Conservation (phyloP, 92 coral and sea anemone genomes). For the Siderastrea siderea region DNA sequence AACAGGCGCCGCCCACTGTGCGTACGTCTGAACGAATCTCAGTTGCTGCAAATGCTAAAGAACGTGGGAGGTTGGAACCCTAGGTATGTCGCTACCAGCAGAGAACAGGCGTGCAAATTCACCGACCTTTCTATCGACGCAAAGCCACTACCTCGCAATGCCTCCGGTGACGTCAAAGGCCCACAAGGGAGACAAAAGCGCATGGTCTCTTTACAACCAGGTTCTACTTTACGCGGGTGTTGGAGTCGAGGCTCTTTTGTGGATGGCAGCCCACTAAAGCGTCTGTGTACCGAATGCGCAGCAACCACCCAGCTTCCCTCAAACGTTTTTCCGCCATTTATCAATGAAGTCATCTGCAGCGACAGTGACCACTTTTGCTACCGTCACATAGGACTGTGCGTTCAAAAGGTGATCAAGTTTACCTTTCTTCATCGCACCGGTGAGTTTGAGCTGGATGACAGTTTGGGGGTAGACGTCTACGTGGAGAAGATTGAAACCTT, state of each 20-base stretch:
- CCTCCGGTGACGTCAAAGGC: not conserved
- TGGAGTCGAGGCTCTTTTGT: slow-evolving; percentile 26
- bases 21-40: slow-evolving; percentile 25
- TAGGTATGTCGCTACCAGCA: slow-evolving; percentile 45
- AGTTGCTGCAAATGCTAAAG: slow-evolving; percentile 18
- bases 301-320: slow-evolving; percentile 37
- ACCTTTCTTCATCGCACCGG: slow-evolving; percentile 36
- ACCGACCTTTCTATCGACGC: slow-evolving; percentile 21
- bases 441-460: not conserved
- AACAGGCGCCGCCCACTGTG: not conserved
- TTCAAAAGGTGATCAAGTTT: slow-evolving; percentile 12
- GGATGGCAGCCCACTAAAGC: not conserved
- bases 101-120: slow-evolving; percentile 32
- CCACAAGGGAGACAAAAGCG: slow-evolving; percentile 13
- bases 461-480: not conserved
- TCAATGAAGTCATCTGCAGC: slow-evolving; percentile 75
- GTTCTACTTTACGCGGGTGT: slow-evolving; percentile 19
- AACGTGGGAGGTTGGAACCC: slow-evolving; percentile 45
- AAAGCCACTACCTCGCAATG: not conserved
- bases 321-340: slow-evolving; percentile 51
- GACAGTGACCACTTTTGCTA: slow-evolving; percentile 10
- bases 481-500: not conserved
- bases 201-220: not conserved
- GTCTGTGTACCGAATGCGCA: slow-evolving; percentile 71
- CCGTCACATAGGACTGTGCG: slow-evolving; percentile 16